Base-by-base conservation (phyloP, 2,888 invertebrate genomes). In the Eilema caniola region DNA sequence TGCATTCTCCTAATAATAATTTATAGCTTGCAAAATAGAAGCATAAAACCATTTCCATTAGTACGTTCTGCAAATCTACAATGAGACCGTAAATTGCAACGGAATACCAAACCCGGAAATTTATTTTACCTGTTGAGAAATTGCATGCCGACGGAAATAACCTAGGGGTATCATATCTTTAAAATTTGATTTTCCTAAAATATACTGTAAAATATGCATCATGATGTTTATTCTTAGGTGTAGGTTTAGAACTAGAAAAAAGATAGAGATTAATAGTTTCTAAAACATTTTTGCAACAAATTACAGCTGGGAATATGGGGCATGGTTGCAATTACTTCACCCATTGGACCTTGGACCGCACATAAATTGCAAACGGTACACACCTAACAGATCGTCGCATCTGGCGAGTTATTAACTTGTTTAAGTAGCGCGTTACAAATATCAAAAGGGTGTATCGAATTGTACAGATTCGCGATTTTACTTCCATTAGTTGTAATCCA, bases 281-380 rank as follows among this genome's bases (percentile, higher is more conserved):
- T 66, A 64, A 4, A 75, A 68, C 72, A 74, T 81, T 75, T 79
- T 72, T 72, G 56, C 37, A 66, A 69, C 67, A 66, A 77, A 73
- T 69, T 77, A 59, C 71, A 24, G 62, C 60, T 70, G 76, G 72
- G 73, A 80, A 83, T 82, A 81, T 84, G 80, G 83, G 82, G 82
- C 81, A 76, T 69, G 75, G 74, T 77, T 61, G 85, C 83, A 88
- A 91, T 91, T 89, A 90, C 75, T 76, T 79, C 75, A 83, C 69
- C 82, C 84, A 86, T 85, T 89, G 84, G 86, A 75, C 86, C 87
- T 85, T 88, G 85, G 85, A 83, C 83, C 82, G 84, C 80, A 83
- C 84, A 88, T 85, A 83, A 85, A 87, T 88, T 87, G 86, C 76
- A 73, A 79, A 83, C 83, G 84, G 78, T 78, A 73, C 71, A 79